Percentiles rank a stretch among this genome's conserved stretches.
phyloP scores from a whole-genome alignment of 2,113 vertebrate genomes.

The Gila orcuttii region DNA sequence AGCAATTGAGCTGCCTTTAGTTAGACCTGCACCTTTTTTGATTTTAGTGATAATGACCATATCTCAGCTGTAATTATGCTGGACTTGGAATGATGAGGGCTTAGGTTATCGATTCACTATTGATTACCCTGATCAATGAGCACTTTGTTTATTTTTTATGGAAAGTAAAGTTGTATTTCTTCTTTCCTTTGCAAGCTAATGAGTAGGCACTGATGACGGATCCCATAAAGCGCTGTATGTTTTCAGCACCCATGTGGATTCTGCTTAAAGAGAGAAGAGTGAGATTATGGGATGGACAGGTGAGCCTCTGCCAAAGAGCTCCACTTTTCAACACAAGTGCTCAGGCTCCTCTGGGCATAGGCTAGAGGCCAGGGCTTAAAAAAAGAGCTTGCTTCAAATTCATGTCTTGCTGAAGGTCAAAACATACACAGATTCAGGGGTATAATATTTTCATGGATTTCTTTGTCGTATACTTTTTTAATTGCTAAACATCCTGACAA shows the following conservation, averaged over 20 bases:
- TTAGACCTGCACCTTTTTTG: constrained; percentile 72
- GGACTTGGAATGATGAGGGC: constrained; percentile 79
- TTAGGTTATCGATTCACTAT: constrained; percentile 80
- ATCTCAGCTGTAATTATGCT: constrained; percentile 79
- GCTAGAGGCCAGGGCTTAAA: constrained; percentile 59
- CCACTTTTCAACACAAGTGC: constrained; percentile 65
- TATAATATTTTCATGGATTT: not conserved
- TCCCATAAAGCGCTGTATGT: constrained; percentile 60
- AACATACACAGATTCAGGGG: constrained; percentile 45
- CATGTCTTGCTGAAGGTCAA: constrained; percentile 51
- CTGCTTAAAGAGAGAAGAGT: constrained; percentile 48
- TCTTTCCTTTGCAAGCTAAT: constrained; percentile 67
- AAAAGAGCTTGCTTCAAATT: constrained; percentile 53
- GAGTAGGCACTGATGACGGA: constrained; percentile 61
- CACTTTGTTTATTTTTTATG: constrained; percentile 77
- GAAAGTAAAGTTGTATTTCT: constrained; percentile 70
- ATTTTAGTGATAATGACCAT: constrained; percentile 78
- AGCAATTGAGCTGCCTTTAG: constrained; percentile 72
- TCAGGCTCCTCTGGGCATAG: constrained; percentile 59
- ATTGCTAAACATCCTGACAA: not conserved
- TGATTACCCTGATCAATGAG: constrained; percentile 79
- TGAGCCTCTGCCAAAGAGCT: constrained; percentile 49
- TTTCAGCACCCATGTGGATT: constrained; percentile 55
- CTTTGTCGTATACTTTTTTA: not conserved
- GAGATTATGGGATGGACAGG: constrained; percentile 56